Evolutionary conservation across 2,888 invertebrate species (phyloP).

Genomic region (Drosophila pseudotalamancana): DNA sequence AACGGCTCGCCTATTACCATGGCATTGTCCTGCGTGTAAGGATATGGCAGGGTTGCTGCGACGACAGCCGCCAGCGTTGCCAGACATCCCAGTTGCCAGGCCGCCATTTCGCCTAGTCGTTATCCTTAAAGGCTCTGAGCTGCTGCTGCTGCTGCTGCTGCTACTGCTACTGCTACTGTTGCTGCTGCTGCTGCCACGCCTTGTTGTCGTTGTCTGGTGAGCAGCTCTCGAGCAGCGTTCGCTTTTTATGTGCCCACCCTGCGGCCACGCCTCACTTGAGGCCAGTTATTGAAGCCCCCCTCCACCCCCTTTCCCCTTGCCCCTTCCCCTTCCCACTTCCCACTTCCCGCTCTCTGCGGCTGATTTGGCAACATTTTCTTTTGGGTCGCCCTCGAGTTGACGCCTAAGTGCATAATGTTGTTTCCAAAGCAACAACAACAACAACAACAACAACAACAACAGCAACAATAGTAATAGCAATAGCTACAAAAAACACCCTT

Average conservation of each 20-base stretch:
- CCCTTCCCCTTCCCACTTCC: not conserved
- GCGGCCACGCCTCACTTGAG: constrained; percentile 58
- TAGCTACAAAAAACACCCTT: constrained; percentile 61
- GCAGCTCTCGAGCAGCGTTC: constrained; percentile 33
- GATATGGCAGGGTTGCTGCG: constrained; percentile 49
- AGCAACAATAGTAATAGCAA: too few species aligned
- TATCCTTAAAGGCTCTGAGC: constrained; percentile 43
- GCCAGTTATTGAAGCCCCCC: constrained; percentile 40
- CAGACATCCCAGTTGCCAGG: constrained; percentile 64
- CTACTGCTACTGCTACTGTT: constrained; percentile 25
- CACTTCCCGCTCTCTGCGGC: constrained; percentile 55
- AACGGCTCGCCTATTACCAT: constrained; percentile 58
- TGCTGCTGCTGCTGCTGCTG: constrained; percentile 16
- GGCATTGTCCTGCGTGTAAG: constrained; percentile 46
- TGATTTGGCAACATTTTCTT: constrained; percentile 76
- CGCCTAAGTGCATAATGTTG: constrained; percentile 73
- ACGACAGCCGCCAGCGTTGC: constrained; percentile 45
- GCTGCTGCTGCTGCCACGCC: constrained; percentile 59
- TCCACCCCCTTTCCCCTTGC: too few species aligned
- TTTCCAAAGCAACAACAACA: constrained; percentile 26
- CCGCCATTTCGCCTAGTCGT: constrained; percentile 36
- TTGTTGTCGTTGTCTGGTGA: constrained; percentile 62
- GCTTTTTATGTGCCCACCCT: constrained; percentile 58
- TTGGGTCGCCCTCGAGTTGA: constrained; percentile 16
- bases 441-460: not conserved